Evolutionary conservation across 2,888 invertebrate genomes (phyloP), one percentile per base, ranked within the genome.

Genomic region (Phaonia tiefii): DNA sequence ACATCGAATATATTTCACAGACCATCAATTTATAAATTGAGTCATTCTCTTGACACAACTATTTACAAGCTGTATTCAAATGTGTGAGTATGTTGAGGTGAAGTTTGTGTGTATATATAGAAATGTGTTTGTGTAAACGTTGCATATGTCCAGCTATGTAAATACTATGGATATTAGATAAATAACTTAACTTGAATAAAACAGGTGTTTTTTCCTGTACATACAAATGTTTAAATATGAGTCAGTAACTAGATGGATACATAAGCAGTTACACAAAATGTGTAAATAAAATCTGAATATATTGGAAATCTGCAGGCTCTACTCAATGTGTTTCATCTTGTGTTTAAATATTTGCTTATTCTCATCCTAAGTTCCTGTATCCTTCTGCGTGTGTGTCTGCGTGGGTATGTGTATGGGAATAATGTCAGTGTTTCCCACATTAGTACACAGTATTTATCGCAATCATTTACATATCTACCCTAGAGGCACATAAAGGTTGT

Each of bases 261-360:
- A 58, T 15, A 58, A 15, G 7, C 10, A 13, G 17, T 25, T 56
- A 54, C 49, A 15, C 17, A n/a, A n/a, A n/a, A n/a, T n/a, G 25
- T 54, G 54, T 8, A 25, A 22, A 11, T 37, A 5, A 15, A 37
- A 58, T 31, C 8, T 15, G 20, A 17, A 37, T 20, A 60, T 60
- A 22, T 63, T 63, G 39, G 10, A 66, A 65, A 56, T 74, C 66
- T 65, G 46, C 60, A 65, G 63, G 67, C 42, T 75, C 60, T 70
- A 54, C 63, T 51, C 42, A 49, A 63, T 75, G 63, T 51, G 70
- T 49, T 69, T 39, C 44, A 54, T 75, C 63, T 42, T 39, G 11
- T 67, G 25, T 37, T 11, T 17, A 10, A 25, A 13, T 31, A 8
- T 31, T 8, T 31, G 31, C 31, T 5, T 31, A 8, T 31, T 31